Conservation (phyloP, 2,113 vertebrate species). For the Marcusenius ussheri region DNA sequence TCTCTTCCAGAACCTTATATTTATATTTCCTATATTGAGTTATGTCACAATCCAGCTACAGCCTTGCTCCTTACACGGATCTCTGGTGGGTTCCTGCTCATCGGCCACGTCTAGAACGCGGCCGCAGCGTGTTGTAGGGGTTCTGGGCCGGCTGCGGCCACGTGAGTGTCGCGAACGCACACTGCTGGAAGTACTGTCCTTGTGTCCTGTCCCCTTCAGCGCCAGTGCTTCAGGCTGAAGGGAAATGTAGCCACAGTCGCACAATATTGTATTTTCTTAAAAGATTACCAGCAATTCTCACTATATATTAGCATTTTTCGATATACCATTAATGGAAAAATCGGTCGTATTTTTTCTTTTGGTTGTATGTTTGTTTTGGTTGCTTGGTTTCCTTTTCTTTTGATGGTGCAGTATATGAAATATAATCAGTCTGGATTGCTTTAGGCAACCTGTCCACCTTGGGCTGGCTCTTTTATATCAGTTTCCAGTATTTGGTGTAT, state of each 20-base stretch:
- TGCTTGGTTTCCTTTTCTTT: conserved; percentile 63
- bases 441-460: conserved; percentile 43
- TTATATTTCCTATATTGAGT: conserved; percentile 83
- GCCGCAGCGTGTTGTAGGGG: background rate
- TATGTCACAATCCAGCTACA: conserved; percentile 74
- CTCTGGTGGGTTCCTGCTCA: background rate
- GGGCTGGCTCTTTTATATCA: conserved; percentile 32
- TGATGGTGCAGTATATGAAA: conserved; percentile 63
- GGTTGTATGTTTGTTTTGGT: conserved; percentile 58
- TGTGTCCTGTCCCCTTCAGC: conserved; percentile 43
- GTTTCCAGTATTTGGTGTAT: conserved; percentile 41
- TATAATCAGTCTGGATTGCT: conserved; percentile 52
- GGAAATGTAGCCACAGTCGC: conserved; percentile 74
- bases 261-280: conserved; percentile 79
- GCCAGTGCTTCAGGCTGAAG: conserved; percentile 63
- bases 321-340: conserved; percentile 81
- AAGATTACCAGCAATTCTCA: conserved; percentile 74
- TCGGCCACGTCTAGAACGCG: background rate
- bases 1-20: conserved; percentile 56
- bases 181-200: conserved; percentile 32
- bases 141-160: background rate
- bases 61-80: conserved; percentile 55
- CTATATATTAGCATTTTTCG: conserved; percentile 81
- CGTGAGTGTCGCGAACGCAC: background rate
- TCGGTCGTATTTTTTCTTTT: conserved; percentile 48